Percentiles rank a stretch among this genome's conserved stretches.
These are phyloP conservation scores for Arbacia lixula DNA, from an alignment of 53 echinoderm and acorn worm genomes.

Conservation along the genomic window DNA sequence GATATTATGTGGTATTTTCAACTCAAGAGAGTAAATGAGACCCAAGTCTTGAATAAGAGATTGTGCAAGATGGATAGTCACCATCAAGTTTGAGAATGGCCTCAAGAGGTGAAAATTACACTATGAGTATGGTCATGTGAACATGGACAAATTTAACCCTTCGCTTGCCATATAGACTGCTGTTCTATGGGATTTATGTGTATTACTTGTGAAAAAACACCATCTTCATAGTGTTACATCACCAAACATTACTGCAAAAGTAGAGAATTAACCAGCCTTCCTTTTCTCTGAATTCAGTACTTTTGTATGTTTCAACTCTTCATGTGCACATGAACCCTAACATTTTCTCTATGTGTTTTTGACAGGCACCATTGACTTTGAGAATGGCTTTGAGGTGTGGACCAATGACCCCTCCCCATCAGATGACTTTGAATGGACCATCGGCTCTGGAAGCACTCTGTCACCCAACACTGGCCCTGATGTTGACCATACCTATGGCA, in stretches of 20 bases:
- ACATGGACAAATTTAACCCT: too few species aligned
- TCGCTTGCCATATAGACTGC: too few species aligned
- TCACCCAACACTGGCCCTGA: slow-evolving; percentile 65
- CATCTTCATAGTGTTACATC: too few species aligned
- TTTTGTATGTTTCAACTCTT: too few species aligned
- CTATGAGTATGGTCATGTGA: too few species aligned
- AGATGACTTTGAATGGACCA: slow-evolving; percentile 75
- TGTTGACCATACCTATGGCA: slow-evolving; percentile 65
- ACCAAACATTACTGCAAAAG: too few species aligned
- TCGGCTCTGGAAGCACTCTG: slow-evolving; percentile 55
- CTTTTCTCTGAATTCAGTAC: too few species aligned
- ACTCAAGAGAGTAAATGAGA: not conserved
- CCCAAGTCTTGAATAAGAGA: not conserved
- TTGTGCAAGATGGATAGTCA: slow-evolving; percentile 25
- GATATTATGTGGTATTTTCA: not conserved
- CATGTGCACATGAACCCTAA: too few species aligned
- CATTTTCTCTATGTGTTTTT: too few species aligned
- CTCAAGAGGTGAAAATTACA: slow-evolving; percentile 55
- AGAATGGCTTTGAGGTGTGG: slow-evolving; percentile 65
- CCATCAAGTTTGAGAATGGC: slow-evolving; percentile 72
- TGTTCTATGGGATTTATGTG: too few species aligned
- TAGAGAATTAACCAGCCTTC: too few species aligned
- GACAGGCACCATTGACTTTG: slow-evolving; percentile 67
- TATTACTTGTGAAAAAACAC: too few species aligned
- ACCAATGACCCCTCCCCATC: slow-evolving; percentile 44